Base-by-base conservation (phyloP, 2,113 vertebrate species). In the Protomyctophum bolini region DNA sequence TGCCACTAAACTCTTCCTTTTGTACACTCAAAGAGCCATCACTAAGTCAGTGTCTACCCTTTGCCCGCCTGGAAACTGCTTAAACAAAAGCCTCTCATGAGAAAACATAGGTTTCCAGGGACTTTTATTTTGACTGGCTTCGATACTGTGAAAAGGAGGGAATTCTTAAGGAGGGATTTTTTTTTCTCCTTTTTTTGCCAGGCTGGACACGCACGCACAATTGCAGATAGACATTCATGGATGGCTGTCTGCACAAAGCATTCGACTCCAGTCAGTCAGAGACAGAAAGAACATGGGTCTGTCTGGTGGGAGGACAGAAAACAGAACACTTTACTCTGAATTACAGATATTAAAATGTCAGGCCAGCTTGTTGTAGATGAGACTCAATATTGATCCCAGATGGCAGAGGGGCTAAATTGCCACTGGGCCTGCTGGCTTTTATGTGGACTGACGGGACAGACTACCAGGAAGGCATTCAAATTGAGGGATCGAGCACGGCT, bases 281-380 rank as follows among this genome's bases (percentile, higher is more conserved):
- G 76, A 68, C 80, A 90, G 81, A 82, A 84, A 86, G 87, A 89
- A 91, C 86, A 79, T 72, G 66, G 75, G 75, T 79, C 80, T 72
- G 73, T 86, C 86, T 89, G 82, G 68, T 78, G 73, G 83, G 77
- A 76, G 86, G 91, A 91, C 88, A 91, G 83, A 91, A 92, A 90
- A 82, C 87, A 89, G 87, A 90, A 88, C 90, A 90, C 90, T 88
- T 21, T 91, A 92, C 83, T 74, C 86, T 83, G 90, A 93, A 92
- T 93, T 92, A 92, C 91, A 89, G 90, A 92, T 91, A 92, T 93
- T 92, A 92, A 92, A 84, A 90, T 83, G 90, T 92, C 91, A 91
- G 84, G 70, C 78, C 63, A 61, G 81, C 76, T 77, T 84, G 87
- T 88, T 87, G 86, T 80, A 83, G 88, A 91, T 87, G 87, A 88